phyloP scores from a whole-genome alignment of 2,888 invertebrate species.

The Caenorhabditis sp. region DNA sequence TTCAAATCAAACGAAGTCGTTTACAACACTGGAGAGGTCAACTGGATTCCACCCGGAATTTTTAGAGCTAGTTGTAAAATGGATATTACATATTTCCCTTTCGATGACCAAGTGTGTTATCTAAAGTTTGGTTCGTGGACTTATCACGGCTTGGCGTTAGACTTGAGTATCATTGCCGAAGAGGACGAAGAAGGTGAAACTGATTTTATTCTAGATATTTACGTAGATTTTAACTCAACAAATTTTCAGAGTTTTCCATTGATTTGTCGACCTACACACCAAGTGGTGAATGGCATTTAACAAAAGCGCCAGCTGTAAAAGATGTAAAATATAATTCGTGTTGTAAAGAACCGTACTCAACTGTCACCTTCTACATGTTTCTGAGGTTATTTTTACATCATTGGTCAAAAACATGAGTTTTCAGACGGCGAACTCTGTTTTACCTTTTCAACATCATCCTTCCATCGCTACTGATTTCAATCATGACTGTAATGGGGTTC shows the following conservation, averaged over 20 bases:
- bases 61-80: slow-evolving; percentile 75
- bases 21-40: slow-evolving; percentile 77
- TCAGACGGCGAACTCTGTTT: slow-evolving; percentile 73
- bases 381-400: too few relatives aligned
- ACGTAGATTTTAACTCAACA: too few relatives aligned
- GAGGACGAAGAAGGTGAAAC: slow-evolving; percentile 69
- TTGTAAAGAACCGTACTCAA: slow-evolving; percentile 90
- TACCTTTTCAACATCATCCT: slow-evolving; percentile 77
- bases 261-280: slow-evolving; percentile 78
- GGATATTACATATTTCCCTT: slow-evolving; percentile 78
- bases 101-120: slow-evolving; percentile 77
- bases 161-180: slow-evolving; percentile 86
- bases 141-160: slow-evolving; percentile 92
- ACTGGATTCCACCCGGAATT: slow-evolving; percentile 78
- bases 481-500: slow-evolving; percentile 81
- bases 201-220: slow-evolving; percentile 11
- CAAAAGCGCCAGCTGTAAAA: slow-evolving; percentile 82
- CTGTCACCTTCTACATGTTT: slow-evolving; percentile 74
- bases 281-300: slow-evolving; percentile 77
- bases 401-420: too few relatives aligned
- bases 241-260: slow-evolving; percentile 71
- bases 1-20: slow-evolving; percentile 79
- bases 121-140: slow-evolving; percentile 96
- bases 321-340: slow-evolving; percentile 86
- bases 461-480: slow-evolving; percentile 78